Evolutionary conservation across 2,888 invertebrate genomes (phyloP).

Genomic region (Thelaira solivaga): DNA sequence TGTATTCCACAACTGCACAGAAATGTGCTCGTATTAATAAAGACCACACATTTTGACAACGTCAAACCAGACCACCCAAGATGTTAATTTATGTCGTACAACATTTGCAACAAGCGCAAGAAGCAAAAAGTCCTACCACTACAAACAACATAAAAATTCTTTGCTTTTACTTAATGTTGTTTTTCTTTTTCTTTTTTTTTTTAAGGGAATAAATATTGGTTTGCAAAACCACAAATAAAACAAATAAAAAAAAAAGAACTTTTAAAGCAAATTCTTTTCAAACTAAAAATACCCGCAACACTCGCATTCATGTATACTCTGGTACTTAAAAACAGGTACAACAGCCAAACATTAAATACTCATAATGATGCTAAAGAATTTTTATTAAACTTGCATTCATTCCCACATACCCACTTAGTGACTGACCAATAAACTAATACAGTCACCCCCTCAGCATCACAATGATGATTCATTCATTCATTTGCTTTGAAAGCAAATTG

Average conservation of each 20-base stretch:
- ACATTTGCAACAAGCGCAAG: conserved; percentile 60
- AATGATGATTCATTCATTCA: conserved; percentile 36
- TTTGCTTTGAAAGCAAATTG: too few species aligned
- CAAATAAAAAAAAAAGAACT: conserved; percentile 17
- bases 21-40: conserved; percentile 71
- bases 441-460: too few species aligned
- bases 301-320: too few species aligned
- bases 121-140: too few species aligned
- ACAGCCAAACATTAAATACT: conserved; percentile 20
- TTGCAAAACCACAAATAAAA: conserved; percentile 26
- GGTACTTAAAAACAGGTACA: conserved; percentile 38
- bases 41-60: conserved; percentile 77
- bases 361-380: conserved; percentile 24
- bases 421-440: too few species aligned
- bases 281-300: too few species aligned
- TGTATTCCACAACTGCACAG: not conserved
- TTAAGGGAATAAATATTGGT: conserved; percentile 28
- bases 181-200: not conserved
- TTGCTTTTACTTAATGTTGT: not conserved
- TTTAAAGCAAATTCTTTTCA: not conserved
- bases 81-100: conserved; percentile 63
- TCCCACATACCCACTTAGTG: not conserved
- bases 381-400: conserved; percentile 21
- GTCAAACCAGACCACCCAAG: conserved; percentile 75
- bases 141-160: conserved; percentile 14